These are phyloP conservation scores for Eulacestoma nigropectus DNA, from an alignment of 2,113 vertebrate species.

Conservation along the genomic window DNA sequence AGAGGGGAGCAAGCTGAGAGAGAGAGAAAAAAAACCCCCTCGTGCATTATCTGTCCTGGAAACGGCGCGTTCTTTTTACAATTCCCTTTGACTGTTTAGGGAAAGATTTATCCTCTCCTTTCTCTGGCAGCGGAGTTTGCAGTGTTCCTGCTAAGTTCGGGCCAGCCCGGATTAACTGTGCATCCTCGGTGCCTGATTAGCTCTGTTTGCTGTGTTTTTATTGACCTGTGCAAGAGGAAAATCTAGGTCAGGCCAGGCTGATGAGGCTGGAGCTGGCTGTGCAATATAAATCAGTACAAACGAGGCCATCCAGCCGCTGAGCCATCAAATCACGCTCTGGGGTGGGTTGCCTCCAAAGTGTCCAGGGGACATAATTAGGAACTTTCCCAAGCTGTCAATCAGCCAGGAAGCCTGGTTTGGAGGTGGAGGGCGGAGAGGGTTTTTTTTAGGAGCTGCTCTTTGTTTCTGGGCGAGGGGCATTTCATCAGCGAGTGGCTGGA, in stretches of 20 bases:
- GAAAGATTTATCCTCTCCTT: not conserved
- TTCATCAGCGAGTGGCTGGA: not conserved
- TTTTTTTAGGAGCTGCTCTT: not conserved
- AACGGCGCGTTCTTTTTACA: not conserved
- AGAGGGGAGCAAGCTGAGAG: not conserved
- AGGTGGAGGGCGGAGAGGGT: not conserved
- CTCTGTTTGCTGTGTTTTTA: conserved; percentile 31
- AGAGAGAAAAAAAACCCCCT: not conserved
- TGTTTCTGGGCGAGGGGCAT: not conserved
- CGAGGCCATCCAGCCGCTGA: not conserved
- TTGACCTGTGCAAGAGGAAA: conserved; percentile 41
- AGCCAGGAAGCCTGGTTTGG: not conserved
- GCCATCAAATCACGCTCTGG: conserved; percentile 24
- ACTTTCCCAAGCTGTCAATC: conserved; percentile 15
- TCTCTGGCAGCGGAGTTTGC: not conserved
- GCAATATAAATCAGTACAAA: conserved; percentile 34
- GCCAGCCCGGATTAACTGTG: conserved; percentile 29
- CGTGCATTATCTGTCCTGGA: not conserved
- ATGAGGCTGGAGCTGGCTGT: conserved; percentile 41
- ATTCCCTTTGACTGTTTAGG: not conserved
- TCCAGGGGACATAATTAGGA: conserved; percentile 48
- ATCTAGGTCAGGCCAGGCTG: conserved; percentile 72
- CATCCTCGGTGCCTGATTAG: conserved; percentile 38
- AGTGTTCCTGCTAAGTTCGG: not conserved
- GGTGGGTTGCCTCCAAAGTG: not conserved